Conservation (phyloP, 53 echinoderm and acorn worm genomes). For the Paelopatides confundens region DNA sequence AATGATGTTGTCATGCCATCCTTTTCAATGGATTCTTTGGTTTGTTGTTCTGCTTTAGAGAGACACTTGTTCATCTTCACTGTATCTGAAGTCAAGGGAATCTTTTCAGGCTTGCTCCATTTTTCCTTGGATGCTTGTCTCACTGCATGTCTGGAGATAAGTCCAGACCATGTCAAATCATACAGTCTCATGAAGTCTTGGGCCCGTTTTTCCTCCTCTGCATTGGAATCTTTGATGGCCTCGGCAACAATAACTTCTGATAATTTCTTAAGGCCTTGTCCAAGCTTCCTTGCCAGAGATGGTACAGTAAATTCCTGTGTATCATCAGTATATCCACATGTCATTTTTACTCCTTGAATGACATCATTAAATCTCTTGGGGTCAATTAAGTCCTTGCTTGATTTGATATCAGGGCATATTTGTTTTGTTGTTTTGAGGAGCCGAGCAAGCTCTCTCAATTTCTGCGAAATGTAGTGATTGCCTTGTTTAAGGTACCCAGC, state of each 20-base stretch:
- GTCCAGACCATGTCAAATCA: constrained; percentile 21
- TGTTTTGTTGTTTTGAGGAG: neutral
- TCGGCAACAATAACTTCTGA: constrained; percentile 16
- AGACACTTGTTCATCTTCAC: constrained; percentile 29
- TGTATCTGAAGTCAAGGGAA: constrained; percentile 46
- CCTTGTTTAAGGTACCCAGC: no score
- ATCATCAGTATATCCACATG: constrained; percentile 9
- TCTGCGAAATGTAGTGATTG: neutral
- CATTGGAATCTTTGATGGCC: constrained; percentile 21
- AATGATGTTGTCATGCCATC: neutral
- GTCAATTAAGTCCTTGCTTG: constrained; percentile 19
- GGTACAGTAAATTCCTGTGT: constrained; percentile 39
- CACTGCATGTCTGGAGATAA: constrained; percentile 40
- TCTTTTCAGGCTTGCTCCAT: constrained; percentile 17
- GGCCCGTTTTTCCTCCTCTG: constrained; percentile 2
- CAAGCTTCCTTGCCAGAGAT: constrained; percentile 47
- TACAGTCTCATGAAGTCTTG: constrained; percentile 37
- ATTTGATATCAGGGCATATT: neutral
- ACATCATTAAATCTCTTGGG: constrained; percentile 32
- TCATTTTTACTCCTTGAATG: constrained; percentile 24
- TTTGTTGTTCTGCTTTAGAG: neutral
- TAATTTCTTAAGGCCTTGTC: constrained; percentile 35
- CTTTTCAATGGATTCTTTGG: neutral
- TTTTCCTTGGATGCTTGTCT: constrained; percentile 33
- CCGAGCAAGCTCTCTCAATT: neutral